These are phyloP conservation scores for Jordanella pulchra DNA, from an alignment of 2,797 vertebrate genomes.

Conservation along the genomic window DNA sequence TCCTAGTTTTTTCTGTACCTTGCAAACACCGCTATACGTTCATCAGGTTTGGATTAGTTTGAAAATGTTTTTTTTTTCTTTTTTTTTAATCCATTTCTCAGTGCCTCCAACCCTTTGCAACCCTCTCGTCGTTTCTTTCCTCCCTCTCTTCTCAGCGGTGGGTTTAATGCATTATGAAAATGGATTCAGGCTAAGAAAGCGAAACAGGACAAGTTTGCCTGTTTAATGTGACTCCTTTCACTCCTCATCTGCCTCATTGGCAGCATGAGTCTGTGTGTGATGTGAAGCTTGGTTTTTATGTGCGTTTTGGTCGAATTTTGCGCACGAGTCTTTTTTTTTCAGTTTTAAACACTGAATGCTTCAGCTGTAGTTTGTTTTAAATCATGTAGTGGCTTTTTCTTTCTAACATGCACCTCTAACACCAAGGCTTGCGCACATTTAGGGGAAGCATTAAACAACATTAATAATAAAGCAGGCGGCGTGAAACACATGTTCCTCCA, in stretches of 20 bases:
- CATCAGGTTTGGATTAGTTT: slow-evolving; percentile 71
- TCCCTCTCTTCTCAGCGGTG: slow-evolving; percentile 68
- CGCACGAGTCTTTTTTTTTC: not conserved
- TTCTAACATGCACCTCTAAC: slow-evolving; percentile 49
- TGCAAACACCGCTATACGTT: slow-evolving; percentile 60
- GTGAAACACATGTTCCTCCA: slow-evolving; percentile 70
- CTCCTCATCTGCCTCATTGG: slow-evolving; percentile 74
- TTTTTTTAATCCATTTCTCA: slow-evolving; percentile 45
- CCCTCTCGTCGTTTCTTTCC: slow-evolving; percentile 40
- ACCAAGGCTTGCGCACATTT: slow-evolving; percentile 52
- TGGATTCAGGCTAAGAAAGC: slow-evolving; percentile 77
- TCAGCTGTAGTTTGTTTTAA: slow-evolving; percentile 38
- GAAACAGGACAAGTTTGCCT: slow-evolving; percentile 77
- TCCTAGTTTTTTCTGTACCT: slow-evolving; percentile 57
- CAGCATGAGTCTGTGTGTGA: slow-evolving; percentile 39
- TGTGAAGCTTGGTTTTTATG: slow-evolving; percentile 46
- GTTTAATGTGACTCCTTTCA: slow-evolving; percentile 77
- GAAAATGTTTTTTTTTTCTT: slow-evolving; percentile 59
- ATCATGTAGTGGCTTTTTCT: slow-evolving; percentile 48
- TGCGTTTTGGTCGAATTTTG: slow-evolving; percentile 20
- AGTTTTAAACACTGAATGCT: slow-evolving; percentile 26
- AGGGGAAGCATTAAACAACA: slow-evolving; percentile 65
- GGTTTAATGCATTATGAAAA: slow-evolving; percentile 81
- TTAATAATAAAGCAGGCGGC: slow-evolving; percentile 77
- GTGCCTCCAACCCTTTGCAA: slow-evolving; percentile 32